These are phyloP conservation scores for Nephrotoma flavescens DNA, from an alignment of 2,888 invertebrate genomes.

Conservation along the genomic window DNA sequence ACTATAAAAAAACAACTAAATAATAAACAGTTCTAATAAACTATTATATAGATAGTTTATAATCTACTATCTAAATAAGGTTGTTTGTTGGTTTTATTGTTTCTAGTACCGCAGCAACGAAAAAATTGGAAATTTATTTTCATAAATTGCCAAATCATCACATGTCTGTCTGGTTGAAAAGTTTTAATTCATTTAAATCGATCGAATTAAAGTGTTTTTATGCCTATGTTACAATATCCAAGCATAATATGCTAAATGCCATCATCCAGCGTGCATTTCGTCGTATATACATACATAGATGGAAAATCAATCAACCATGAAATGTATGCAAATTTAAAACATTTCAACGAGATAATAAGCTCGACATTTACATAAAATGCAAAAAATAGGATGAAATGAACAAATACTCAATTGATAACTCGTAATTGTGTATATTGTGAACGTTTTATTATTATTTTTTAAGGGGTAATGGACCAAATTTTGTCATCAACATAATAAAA, in stretches of 20 bases:
- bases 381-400: background rate
- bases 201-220: background rate
- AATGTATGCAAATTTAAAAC: background rate
- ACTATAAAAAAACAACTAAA: background rate
- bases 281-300: background rate
- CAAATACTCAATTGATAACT: background rate
- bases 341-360: background rate
- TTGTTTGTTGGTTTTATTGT: background rate
- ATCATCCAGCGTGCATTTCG: background rate
- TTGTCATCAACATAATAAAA: background rate
- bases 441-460: background rate
- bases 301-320: background rate
- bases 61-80: background rate
- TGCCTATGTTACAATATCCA: background rate
- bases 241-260: background rate
- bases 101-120: background rate
- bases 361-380: background rate
- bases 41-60: background rate
- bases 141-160: background rate
- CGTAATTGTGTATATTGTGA: background rate
- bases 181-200: background rate
- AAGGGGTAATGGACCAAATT: background rate
- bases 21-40: background rate
- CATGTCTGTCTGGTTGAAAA: background rate
- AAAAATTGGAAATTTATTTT: background rate